Conservation (phyloP, 2,797 vertebrate genomes). For the Sphaeramia orbicularis region DNA sequence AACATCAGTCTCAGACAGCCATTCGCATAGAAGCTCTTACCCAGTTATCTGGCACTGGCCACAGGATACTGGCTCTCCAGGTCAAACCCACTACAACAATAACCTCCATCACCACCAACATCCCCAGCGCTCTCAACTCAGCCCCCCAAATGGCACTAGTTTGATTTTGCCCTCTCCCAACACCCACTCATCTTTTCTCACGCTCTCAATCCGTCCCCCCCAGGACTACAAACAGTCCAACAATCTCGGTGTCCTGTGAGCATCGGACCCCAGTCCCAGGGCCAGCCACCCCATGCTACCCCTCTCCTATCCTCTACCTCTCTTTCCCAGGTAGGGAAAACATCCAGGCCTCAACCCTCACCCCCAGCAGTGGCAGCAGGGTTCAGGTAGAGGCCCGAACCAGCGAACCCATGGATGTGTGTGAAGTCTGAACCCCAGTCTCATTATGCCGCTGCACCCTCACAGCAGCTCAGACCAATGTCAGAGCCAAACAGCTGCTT, state of each 20-base stretch:
- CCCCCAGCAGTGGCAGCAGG: constrained; percentile 76
- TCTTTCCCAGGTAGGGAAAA: constrained; percentile 79
- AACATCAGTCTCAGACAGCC: constrained; percentile 98
- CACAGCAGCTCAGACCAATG: constrained; percentile 88
- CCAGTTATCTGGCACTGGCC: constrained; percentile 91
- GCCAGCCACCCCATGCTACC: constrained; percentile 73
- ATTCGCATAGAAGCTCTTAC: constrained; percentile 98
- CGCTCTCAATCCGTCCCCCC: constrained; percentile 83
- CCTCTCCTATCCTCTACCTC: constrained; percentile 84
- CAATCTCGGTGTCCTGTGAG: constrained; percentile 78
- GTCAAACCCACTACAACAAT: constrained; percentile 70
- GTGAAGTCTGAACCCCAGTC: constrained; percentile 78
- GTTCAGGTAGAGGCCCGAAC: constrained; percentile 69
- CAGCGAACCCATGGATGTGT: constrained; percentile 82
- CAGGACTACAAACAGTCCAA: constrained; percentile 80
- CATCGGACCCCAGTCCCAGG: constrained; percentile 84
- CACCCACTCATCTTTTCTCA: constrained; percentile 68
- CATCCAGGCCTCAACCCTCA: constrained; percentile 71
- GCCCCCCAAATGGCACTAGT: constrained; percentile 66
- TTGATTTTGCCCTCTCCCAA: constrained; percentile 65
- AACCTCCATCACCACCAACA: constrained; percentile 76
- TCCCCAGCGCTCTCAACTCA: constrained; percentile 61
- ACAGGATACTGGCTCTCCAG: constrained; percentile 72
- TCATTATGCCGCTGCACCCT: constrained; percentile 67
- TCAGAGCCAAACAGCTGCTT: constrained; percentile 93